Base-by-base conservation (phyloP, 2,113 vertebrate species). In the Chaetorhynchus papuensis region DNA sequence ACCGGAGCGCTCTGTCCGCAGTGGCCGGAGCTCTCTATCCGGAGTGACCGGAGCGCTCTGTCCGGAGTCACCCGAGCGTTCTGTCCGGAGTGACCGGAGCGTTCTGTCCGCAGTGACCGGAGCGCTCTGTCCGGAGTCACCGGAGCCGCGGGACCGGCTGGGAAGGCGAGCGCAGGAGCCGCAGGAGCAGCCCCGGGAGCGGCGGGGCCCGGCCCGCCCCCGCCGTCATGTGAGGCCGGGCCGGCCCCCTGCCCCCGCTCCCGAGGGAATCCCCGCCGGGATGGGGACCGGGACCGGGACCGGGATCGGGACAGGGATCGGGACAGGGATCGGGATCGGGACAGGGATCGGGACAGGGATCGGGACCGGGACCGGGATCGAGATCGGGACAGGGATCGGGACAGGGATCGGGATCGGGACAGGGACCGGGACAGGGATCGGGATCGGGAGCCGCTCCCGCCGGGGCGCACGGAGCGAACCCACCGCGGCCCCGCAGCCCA, bases 331-430 rank as follows among this genome's bases (percentile, higher is more conserved):
- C 11, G 50, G 39, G 21, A 44, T 1, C 5, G 31, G 20, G 15
- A 7, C 0, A 2, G 45, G 35, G 68, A 53, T 6, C 33, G 66
- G 47, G 39, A 39, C 11, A 11, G 11, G 11, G 17, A 68, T 10
- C 11, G 50, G 39, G 21, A 44, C 1, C 5, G 31, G 20, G 15
- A 7, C 0, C 2, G 45, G 35, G 68, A 53, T 6, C 39, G 39
- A n/a, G n/a, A n/a, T n/a, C n/a, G n/a, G n/a, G n/a, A n/a, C n/a
- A n/a, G n/a, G n/a, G n/a, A n/a, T n/a, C n/a, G n/a, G n/a, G n/a
- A n/a, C n/a, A n/a, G n/a, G n/a, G n/a, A n/a, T n/a, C 1, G 2
- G 20, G 18, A 18, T 1, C 5, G 35, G 16, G 56, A 65, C 1
- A 5, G 28, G n/a, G n/a, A n/a, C n/a, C n/a, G n/a, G n/a, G n/a